Conservation (phyloP, 2,888 invertebrate species). For the Uropetala carovei region DNA sequence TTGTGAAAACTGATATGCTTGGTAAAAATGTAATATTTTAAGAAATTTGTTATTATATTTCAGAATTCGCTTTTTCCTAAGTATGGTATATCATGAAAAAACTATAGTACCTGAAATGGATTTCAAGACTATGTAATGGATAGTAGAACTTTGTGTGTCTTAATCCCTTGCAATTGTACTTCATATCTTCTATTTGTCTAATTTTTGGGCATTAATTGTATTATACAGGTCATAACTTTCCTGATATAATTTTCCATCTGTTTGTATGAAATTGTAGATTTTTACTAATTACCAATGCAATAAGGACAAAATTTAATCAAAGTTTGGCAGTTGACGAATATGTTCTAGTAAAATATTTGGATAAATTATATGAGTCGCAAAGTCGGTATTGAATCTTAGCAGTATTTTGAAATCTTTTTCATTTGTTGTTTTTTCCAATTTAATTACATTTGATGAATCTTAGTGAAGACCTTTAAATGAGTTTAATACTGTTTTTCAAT, state of each 20-base stretch:
- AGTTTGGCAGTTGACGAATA: not conserved
- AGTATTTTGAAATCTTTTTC: not conserved
- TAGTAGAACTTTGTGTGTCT: conserved; percentile 17
- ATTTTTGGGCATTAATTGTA: conserved; percentile 27
- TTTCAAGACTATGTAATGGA: conserved; percentile 50
- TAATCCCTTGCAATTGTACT: not conserved
- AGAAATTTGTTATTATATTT: conserved; percentile 58
- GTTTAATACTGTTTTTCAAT: not conserved
- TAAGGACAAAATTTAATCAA: not conserved
- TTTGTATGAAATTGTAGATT: not conserved
- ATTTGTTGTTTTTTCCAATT: not conserved
- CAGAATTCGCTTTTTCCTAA: conserved; percentile 55
- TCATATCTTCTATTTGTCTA: not conserved
- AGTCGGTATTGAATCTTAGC: too few relatives aligned
- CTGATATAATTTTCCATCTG: conserved; percentile 8
- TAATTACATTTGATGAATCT: not conserved
- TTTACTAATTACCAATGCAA: conserved; percentile 25
- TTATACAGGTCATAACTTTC: not conserved
- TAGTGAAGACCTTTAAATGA: not conserved
- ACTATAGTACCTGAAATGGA: conserved; percentile 63
- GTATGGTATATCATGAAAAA: conserved; percentile 56
- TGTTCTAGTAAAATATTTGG: not conserved
- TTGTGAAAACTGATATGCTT: conserved; percentile 33
- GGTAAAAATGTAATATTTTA: conserved; percentile 60
- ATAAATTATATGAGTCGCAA: too few relatives aligned